Evolutionary conservation across 1,140 invertebrate species (phyloP), one percentile per base, ranked within the genome.

Genomic region (Drosophila pachea): DNA sequence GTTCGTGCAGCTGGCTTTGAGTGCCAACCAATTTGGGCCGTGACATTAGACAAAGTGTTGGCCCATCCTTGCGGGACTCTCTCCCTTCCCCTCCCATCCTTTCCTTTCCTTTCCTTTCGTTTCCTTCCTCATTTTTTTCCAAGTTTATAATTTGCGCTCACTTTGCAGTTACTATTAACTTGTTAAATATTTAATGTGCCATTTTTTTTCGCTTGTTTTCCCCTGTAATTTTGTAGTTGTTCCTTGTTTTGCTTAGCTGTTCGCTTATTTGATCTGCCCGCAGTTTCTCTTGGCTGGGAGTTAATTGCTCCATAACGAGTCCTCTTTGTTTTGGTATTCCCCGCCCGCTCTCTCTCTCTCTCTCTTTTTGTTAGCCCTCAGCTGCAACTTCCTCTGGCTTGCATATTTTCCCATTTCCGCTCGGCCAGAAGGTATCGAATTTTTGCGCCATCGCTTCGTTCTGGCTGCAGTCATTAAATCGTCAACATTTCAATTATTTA

Each of bases 401-500:
- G 71, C 59, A 77, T 82, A 83, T 82, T 78, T 78, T 60, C 69
- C 32, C 64, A 52, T 82, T 66, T 78, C 52, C 58, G 29, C 48
- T 8, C 49, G n/a, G 43, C 47, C 56, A 40, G 48, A 33, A 22
- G 14, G 29, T 5, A 53, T 31, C 45, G 22, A 31, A 42, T 42
- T 50, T 9, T 64, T 61, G 40, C 74, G 42, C 42, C 40, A 7
- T 40, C 14, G 4, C 16, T 16, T 45, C 29, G 2, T 43, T 22
- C 1, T 1, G 14, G 36, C 16, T 64, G 29, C 40, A 78, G 69
- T 78, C 72, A 84, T 78, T 78, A 75, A 83, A 78, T 50, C 68
- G 68, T 48, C 75, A 65, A 68, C 68, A 73, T 64, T 67, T 84
- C 69, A 73, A 84, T 75, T 61, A 83, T 83, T 75, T 83, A 83